phyloP scores from a whole-genome alignment of 2,797 vertebrate species.

The Choloepus didactylus region DNA sequence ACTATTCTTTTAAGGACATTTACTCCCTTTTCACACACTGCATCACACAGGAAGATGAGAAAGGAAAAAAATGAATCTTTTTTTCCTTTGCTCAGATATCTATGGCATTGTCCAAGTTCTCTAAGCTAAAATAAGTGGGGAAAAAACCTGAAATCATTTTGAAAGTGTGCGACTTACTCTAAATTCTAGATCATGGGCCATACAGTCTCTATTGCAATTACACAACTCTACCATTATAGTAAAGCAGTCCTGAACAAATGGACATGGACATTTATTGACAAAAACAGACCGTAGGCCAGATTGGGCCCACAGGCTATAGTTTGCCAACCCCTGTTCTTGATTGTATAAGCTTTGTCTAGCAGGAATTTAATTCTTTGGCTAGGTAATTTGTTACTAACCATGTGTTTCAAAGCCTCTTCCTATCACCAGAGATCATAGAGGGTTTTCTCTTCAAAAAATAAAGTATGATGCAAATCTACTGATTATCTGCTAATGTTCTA shows the following conservation, averaged over 20 bases:
- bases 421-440: neutral
- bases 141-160: neutral
- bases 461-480: neutral
- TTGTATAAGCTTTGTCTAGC: slow-evolving; percentile 40
- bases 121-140: neutral
- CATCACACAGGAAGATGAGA: neutral
- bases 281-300: neutral
- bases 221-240: neutral
- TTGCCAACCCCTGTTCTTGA: neutral
- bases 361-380: slow-evolving; percentile 31
- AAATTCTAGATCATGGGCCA: neutral
- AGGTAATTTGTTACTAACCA: neutral
- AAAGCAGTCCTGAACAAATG: neutral
- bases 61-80: slow-evolving; percentile 23
- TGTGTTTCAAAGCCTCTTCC: slow-evolving; percentile 9
- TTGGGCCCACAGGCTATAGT: neutral
- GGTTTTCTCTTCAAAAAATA: slow-evolving; percentile 57
- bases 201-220: neutral
- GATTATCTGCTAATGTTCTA: neutral
- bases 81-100: slow-evolving; percentile 11
- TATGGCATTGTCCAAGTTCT: slow-evolving; percentile 5
- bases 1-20: neutral
- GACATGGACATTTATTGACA: slow-evolving; percentile 21
- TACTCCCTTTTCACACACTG: neutral
- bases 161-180: slow-evolving; percentile 4